These are phyloP conservation scores for Jacana jacana DNA, from an alignment of 2,113 vertebrate genomes.

Conservation along the genomic window DNA sequence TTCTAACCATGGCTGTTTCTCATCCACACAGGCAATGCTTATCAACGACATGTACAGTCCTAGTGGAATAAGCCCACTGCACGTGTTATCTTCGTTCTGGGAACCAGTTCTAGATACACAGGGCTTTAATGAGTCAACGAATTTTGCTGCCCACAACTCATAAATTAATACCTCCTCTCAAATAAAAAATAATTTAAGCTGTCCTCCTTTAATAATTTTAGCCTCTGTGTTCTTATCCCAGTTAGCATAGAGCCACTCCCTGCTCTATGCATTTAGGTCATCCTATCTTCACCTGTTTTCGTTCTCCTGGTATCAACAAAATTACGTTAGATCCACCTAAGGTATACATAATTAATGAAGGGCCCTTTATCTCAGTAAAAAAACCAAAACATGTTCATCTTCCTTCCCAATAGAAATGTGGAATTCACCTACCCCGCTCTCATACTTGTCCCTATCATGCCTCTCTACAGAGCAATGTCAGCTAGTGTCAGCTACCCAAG, in stretches of 20 bases:
- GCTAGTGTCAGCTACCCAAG: not conserved
- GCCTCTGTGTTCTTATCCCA: not conserved
- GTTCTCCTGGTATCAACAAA: not conserved
- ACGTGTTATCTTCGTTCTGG: not conserved
- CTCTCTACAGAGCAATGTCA: not conserved
- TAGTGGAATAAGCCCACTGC: not conserved
- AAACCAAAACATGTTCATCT: not conserved
- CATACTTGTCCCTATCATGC: not conserved
- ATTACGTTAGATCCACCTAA: not conserved
- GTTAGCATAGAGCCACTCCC: not conserved
- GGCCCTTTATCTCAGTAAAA: not conserved
- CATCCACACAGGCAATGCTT: not conserved
- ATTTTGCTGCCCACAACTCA: not conserved
- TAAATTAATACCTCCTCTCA: constrained; percentile 2
- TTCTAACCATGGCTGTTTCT: not conserved
- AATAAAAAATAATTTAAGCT: not conserved
- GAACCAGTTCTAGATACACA: not conserved
- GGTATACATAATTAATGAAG: not conserved
- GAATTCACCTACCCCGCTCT: not conserved
- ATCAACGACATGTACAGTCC: not conserved
- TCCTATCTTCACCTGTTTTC: not conserved
- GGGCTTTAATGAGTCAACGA: constrained; percentile 11
- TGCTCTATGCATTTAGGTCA: not conserved
- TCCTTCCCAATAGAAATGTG: not conserved
- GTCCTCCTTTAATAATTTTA: constrained; percentile 12